Percentiles rank a stretch among this genome's conserved stretches.
Evolutionary conservation across 1,140 invertebrate genomes (phyloP).

Genomic region (Apocrypta bakeri): DNA sequence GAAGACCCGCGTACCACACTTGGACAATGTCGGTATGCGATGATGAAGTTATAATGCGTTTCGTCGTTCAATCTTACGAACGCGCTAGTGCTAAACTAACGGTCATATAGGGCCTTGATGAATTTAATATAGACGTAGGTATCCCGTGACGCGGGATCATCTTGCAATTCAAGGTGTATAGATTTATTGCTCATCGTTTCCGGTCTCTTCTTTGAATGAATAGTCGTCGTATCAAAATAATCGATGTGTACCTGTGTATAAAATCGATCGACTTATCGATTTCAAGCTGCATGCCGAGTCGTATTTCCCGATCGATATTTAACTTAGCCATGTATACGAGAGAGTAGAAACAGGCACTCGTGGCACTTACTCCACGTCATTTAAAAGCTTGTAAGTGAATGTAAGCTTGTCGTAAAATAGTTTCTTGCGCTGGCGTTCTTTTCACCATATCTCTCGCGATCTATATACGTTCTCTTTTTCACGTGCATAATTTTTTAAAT

Average conservation of each 20-base stretch:
- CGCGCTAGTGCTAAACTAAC: neutral
- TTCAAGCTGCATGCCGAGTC: constrained; percentile 9
- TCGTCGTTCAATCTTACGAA: neutral
- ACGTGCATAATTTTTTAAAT: neutral
- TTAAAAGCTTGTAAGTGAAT: constrained; percentile 2
- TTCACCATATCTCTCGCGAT: neutral
- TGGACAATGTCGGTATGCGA: neutral
- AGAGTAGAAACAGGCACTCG: neutral
- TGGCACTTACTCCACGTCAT: constrained; percentile 5
- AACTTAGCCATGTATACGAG: neutral
- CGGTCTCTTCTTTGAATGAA: neutral
- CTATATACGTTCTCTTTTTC: neutral
- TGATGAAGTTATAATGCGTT: constrained; percentile 28
- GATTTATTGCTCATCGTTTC: neutral
- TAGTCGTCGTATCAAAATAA: neutral
- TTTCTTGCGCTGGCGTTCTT: neutral
- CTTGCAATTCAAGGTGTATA: no score
- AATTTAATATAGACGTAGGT: neutral
- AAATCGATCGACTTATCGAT: constrained; percentile 19
- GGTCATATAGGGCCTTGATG: neutral
- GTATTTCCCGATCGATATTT: constrained; percentile 26
- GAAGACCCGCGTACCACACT: neutral
- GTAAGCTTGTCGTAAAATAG: constrained; percentile 22
- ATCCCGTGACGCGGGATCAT: no score
- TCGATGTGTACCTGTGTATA: neutral